These are phyloP conservation scores for Antrozous pallidus DNA, from an alignment of 2,797 vertebrate genomes.

Conservation along the genomic window DNA sequence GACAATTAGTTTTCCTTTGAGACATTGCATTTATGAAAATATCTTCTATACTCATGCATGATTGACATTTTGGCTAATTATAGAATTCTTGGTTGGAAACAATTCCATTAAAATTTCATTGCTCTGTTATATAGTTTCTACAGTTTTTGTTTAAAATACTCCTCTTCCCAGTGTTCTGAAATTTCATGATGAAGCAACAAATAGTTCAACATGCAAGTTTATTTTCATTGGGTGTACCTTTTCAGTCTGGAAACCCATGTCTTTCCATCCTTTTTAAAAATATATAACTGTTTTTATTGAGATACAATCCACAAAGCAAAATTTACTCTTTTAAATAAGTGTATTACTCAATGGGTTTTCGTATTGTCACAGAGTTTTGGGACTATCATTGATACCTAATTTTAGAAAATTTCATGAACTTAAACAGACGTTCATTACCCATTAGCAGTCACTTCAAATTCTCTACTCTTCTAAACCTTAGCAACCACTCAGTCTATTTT, in stretches of 20 bases:
- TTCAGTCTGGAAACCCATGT: not conserved
- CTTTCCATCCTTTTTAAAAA: not conserved
- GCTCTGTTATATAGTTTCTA: not conserved
- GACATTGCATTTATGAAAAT: not conserved
- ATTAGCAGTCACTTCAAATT: not conserved
- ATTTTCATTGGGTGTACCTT: not conserved
- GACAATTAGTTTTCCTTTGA: not conserved
- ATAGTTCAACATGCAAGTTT: not conserved
- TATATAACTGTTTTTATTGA: not conserved
- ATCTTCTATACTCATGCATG: not conserved
- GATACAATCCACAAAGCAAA: not conserved
- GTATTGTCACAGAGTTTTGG: not conserved
- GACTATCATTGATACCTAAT: not conserved
- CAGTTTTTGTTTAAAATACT: not conserved
- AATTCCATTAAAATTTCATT: constrained; percentile 6
- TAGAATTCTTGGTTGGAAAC: not conserved
- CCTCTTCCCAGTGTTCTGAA: not conserved
- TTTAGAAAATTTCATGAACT: not conserved
- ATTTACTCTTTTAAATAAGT: not conserved
- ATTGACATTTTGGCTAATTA: not conserved
- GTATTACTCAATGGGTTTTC: not conserved
- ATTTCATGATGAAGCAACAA: not conserved
- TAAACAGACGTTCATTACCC: not conserved
- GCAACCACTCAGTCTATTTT: not conserved
- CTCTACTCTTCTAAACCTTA: no score